Conservation (phyloP, 2,113 vertebrate genomes). For the Syngnathus floridae region DNA sequence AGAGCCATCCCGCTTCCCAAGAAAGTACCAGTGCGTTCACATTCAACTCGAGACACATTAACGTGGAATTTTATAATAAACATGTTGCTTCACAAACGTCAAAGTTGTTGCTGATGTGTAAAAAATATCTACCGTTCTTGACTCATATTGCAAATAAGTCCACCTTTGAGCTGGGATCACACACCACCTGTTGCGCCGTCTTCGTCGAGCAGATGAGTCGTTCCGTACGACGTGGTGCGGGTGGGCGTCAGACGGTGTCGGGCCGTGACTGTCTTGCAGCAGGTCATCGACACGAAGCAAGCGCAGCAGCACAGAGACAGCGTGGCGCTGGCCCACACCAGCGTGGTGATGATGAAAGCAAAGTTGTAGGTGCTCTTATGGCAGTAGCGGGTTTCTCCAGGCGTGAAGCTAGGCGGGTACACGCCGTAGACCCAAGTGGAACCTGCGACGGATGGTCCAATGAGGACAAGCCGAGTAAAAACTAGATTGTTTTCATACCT, state of each 20-base stretch:
- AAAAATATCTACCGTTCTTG: neutral
- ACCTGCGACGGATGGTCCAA: conserved; percentile 26
- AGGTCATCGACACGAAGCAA: conserved; percentile 20
- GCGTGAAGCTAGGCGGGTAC: conserved; percentile 43
- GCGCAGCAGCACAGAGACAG: conserved; percentile 1
- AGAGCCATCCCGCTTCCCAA: neutral
- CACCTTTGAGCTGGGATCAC: conserved; percentile 17
- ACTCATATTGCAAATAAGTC: neutral
- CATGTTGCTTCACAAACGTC: neutral
- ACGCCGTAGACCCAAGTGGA: conserved; percentile 47
- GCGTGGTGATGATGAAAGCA: conserved; percentile 46
- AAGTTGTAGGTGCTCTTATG: conserved; percentile 46
- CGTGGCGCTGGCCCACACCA: conserved; percentile 24
- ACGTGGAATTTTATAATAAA: conserved; percentile 11
- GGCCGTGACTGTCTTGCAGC: conserved; percentile 4
- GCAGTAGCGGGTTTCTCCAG: conserved; percentile 22
- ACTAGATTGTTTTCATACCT: conserved; percentile 33
- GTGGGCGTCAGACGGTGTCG: conserved; percentile 19
- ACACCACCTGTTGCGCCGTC: conserved; percentile 30
- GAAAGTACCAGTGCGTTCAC: neutral
- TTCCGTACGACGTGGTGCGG: conserved; percentile 33
- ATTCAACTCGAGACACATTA: conserved; percentile 14
- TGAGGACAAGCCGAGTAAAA: neutral
- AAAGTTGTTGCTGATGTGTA: neutral
- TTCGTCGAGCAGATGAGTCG: neutral